Base-by-base conservation (phyloP, 2,797 vertebrate species). In the Myotis daubentonii region DNA sequence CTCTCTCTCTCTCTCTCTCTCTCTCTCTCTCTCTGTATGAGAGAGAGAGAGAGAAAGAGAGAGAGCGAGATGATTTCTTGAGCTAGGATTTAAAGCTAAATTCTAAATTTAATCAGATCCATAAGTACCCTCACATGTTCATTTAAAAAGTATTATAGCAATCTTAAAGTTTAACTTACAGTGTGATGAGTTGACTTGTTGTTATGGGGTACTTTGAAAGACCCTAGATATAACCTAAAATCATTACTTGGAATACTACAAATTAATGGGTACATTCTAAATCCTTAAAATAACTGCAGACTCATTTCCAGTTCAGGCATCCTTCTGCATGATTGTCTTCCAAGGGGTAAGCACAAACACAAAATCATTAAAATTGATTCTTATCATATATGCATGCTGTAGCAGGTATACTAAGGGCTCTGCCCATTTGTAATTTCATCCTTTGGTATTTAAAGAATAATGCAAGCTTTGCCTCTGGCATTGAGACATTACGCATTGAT, bases 371-470 rank as follows among this genome's bases (percentile, higher is more conserved):
- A 86, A 93, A 86, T 88, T 44, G 5, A 90, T 79, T 91, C 57
- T 87, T 68, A 71, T 93, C 11, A 83, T 51, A 75, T 62, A 30
- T 91, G 49, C 51, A 68, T 92, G 66, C 70, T 93, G 17, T 62
- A 66, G 81, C 38, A 93, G 80, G 47, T 87, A 41, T 53, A 89
- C 51, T 20, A 33, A 92, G 28, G 70, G 28, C 36, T 93, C 65
- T 92, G n/a, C n/a, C 28, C 38, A 57, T 89, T 94, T 91, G 25
- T 78, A 87, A 84, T 93, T 90, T 71, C 80, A 38, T 93, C 16
- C 15, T 83, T 92, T 96, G 65, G 23, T 92, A 87, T 94, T 95
- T 91, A 90, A 93, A 78, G 62, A 55, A 71, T 28, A 94, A 94
- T 80, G 17, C 41, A 72, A 74, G 6, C n/a, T 87, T 93, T 78